Evolutionary conservation across 2,888 invertebrate genomes (phyloP).

Genomic region (Microchrysa polita): DNA sequence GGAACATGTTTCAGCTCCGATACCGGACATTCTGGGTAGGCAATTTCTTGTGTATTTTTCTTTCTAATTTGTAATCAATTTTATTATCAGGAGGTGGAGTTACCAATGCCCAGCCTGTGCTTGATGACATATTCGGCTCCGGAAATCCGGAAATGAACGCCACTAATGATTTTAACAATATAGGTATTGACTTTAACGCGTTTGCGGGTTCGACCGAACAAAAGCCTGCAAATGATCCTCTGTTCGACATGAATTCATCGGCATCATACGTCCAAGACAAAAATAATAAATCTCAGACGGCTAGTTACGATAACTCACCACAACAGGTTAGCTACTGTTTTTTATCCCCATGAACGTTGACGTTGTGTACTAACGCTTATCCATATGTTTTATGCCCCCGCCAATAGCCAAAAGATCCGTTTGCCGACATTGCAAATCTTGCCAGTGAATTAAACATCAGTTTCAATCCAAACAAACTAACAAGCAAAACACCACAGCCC

Average conservation of each 20-base stretch:
- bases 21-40: constrained; percentile 60
- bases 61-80: too few species aligned
- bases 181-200: constrained; percentile 56
- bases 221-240: constrained; percentile 7
- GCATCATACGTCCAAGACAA: constrained; percentile 31
- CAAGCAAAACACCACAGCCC: constrained; percentile 58
- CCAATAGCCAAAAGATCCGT: constrained; percentile 71
- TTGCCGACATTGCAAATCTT: constrained; percentile 74
- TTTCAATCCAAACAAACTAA: constrained; percentile 60
- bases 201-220: constrained; percentile 48
- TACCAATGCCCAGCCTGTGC: constrained; percentile 57
- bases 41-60: neutral
- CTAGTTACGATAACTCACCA: constrained; percentile 64
- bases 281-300: constrained; percentile 51
- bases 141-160: constrained; percentile 52
- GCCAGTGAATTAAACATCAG: constrained; percentile 62
- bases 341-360: neutral
- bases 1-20: constrained; percentile 59
- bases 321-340: constrained; percentile 63
- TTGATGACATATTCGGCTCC: constrained; percentile 75
- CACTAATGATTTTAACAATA: constrained; percentile 43
- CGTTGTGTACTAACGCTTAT: too few species aligned
- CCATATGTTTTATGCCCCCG: constrained; percentile 31
- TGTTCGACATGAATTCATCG: constrained; percentile 32
- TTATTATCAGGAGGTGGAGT: constrained; percentile 52